Percentiles rank a stretch among this genome's conserved stretches.
Evolutionary conservation across 2,888 invertebrate species (phyloP).

Genomic region (Parnassius smintheus): DNA sequence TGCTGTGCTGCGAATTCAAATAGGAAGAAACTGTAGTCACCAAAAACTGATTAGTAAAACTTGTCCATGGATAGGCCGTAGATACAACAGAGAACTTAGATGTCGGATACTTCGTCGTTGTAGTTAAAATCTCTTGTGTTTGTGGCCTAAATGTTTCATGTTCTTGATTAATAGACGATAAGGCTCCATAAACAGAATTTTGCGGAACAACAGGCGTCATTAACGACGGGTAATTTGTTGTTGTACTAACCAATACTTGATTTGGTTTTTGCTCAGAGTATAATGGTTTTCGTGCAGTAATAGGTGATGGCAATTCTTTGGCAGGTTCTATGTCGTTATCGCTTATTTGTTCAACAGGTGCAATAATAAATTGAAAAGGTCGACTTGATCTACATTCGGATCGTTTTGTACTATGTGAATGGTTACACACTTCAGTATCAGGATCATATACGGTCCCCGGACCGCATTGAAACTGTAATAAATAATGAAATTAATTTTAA

Average conservation of each 20-base stretch:
- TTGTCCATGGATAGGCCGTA: constrained; percentile 7
- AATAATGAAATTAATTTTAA: neutral
- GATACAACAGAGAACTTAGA: constrained; percentile 10
- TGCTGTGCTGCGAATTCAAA: constrained; percentile 32
- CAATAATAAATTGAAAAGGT: constrained; percentile 19
- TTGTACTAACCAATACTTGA: constrained; percentile 6
- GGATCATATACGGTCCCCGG: constrained; percentile 89
- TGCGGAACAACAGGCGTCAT: constrained; percentile 1
- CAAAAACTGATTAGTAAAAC: constrained; percentile 1
- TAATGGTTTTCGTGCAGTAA: constrained; percentile 45
- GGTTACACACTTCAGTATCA: constrained; percentile 84
- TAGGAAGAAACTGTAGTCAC: constrained; percentile 22
- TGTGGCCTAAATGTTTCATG: constrained; percentile 2
- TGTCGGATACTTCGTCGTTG: constrained; percentile 11
- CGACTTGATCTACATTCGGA: constrained; percentile 81
- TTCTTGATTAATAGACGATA: neutral
- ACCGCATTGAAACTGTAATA: constrained; percentile 86
- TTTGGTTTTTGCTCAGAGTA: constrained; percentile 31
- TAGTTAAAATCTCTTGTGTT: neutral
- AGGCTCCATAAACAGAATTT: constrained; percentile 2
- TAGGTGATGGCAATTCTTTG: constrained; percentile 59
- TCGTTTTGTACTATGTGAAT: constrained; percentile 85
- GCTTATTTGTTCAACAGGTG: constrained; percentile 36
- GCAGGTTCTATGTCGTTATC: constrained; percentile 72
- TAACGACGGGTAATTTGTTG: neutral